phyloP scores from a whole-genome alignment of 2,888 invertebrate species.

The Acanthoscelides obtectus region DNA sequence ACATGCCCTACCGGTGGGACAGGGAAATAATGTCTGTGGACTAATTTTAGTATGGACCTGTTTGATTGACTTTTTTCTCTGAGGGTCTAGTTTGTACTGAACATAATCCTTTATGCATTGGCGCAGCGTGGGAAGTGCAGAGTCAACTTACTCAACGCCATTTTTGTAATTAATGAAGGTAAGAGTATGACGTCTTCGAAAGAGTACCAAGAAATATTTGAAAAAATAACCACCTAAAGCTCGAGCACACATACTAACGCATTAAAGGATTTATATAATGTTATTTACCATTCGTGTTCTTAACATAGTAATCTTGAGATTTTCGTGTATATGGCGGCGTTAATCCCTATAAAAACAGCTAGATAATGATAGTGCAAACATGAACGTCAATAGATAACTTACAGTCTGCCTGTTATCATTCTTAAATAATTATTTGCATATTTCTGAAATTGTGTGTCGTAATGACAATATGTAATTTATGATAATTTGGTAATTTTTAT shows the following conservation, averaged over 20 bases:
- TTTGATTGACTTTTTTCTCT: too few relatives aligned
- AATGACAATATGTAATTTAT: not conserved
- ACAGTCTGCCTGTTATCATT: not conserved
- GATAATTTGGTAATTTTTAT: not conserved
- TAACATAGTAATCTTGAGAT: not conserved
- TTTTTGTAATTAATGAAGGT: not conserved
- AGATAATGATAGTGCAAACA: not conserved
- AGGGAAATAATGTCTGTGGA: too few relatives aligned
- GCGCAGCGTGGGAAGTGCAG: too few relatives aligned
- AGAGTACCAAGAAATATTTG: not conserved
- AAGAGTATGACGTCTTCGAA: not conserved
- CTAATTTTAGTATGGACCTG: too few relatives aligned
- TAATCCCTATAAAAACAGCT: not conserved
- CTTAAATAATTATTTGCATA: not conserved
- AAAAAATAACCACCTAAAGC: not conserved
- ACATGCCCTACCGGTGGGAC: too few relatives aligned
- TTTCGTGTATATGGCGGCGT: not conserved
- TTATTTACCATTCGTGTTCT: not conserved
- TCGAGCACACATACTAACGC: not conserved
- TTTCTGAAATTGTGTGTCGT: not conserved
- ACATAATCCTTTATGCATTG: too few relatives aligned
- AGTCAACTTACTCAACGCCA: too few relatives aligned
- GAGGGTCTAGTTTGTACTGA: too few relatives aligned
- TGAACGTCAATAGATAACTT: slow-evolving; percentile 4
- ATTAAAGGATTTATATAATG: not conserved